These are phyloP conservation scores for Acropternis orthonyx DNA, from an alignment of 2,797 vertebrate species.

Conservation along the genomic window DNA sequence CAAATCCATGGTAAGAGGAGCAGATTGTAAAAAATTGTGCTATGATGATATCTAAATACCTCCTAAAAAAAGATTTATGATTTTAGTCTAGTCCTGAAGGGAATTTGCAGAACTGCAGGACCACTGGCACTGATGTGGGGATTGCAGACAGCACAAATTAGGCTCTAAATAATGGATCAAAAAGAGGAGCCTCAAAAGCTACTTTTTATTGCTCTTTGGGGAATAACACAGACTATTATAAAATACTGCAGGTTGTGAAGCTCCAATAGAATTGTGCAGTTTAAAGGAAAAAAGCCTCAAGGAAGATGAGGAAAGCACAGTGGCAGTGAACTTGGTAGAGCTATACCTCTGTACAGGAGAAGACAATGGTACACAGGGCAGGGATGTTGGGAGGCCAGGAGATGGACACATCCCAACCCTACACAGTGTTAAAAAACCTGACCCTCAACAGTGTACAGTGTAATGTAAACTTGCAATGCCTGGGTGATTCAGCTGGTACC, in stretches of 20 bases:
- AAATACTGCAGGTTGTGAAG: conserved; percentile 38
- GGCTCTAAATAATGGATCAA: conserved; percentile 65
- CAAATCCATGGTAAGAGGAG: conserved; percentile 26
- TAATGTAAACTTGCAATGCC: background rate
- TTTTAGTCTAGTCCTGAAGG: conserved; percentile 50
- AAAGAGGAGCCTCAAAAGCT: conserved; percentile 51
- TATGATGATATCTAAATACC: conserved; percentile 43
- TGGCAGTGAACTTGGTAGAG: background rate
- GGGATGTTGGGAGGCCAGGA: fast-evolving
- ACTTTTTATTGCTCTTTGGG: conserved; percentile 37
- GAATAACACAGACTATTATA: conserved; percentile 18
- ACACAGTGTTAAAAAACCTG: fast-evolving
- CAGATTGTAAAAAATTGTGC: conserved; percentile 41
- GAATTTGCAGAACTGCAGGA: conserved; percentile 31
- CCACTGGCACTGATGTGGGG: conserved; percentile 38
- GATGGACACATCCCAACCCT: no score
- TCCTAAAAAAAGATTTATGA: conserved; percentile 42
- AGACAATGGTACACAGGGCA: background rate
- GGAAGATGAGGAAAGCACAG: background rate
- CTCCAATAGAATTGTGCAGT: background rate
- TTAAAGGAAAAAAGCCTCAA: background rate
- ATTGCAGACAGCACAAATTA: conserved; percentile 53
- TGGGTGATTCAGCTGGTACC: background rate
- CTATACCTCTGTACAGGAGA: background rate
- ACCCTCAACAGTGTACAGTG: fast-evolving